Conservation (phyloP, 2,797 vertebrate genomes). For the Cuniculus paca region DNA sequence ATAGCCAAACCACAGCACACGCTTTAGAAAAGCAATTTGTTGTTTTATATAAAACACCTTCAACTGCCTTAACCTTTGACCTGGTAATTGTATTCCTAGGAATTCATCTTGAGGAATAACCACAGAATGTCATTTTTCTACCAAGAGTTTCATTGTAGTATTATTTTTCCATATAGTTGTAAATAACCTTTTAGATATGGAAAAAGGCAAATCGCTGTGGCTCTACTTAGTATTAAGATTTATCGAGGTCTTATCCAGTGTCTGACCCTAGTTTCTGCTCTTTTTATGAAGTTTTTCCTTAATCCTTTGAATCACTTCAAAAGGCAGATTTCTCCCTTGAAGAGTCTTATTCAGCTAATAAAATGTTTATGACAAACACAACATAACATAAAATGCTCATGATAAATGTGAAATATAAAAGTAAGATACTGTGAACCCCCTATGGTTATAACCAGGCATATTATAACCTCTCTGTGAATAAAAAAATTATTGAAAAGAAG, state of each 20-base stretch:
- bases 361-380: neutral
- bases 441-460: neutral
- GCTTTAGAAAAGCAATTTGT: neutral
- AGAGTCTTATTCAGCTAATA: neutral
- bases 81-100: neutral
- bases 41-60: neutral
- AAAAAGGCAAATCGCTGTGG: neutral
- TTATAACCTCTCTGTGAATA: neutral
- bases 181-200: neutral
- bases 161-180: neutral
- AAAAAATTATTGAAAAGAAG: neutral
- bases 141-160: neutral
- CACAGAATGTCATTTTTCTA: neutral
- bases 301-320: neutral
- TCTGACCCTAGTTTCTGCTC: neutral
- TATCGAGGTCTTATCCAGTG: neutral
- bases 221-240: neutral
- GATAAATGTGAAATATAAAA: neutral
- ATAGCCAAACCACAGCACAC: neutral
- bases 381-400: neutral
- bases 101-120: neutral
- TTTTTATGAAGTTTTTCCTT: neutral
- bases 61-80: neutral
- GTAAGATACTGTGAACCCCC: neutral
- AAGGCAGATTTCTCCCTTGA: neutral